A percentile compares a stretch with the other conserved stretches of the same genome.
Conservation (phyloP, 2,113 vertebrate genomes). For the Uria aalge region DNA sequence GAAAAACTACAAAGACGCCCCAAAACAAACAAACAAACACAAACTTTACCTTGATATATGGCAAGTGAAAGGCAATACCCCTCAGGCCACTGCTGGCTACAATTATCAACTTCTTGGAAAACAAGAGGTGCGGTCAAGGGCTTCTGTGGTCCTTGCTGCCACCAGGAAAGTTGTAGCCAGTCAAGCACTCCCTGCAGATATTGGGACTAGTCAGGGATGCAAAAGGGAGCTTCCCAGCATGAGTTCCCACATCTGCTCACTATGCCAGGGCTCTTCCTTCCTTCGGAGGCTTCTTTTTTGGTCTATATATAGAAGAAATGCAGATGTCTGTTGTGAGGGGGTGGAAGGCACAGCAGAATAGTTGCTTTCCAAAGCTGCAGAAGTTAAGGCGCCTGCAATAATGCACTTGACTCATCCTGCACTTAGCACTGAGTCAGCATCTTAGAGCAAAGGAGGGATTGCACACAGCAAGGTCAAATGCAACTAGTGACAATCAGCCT, state of each 20-base stretch:
- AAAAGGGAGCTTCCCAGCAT: background rate
- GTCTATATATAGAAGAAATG: conserved; percentile 11
- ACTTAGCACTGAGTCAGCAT: background rate
- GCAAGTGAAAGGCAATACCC: background rate
- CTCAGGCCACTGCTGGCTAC: background rate
- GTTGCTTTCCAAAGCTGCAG: background rate
- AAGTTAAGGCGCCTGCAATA: background rate
- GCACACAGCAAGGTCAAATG: background rate
- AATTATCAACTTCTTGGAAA: background rate
- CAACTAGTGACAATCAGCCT: background rate
- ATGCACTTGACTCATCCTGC: background rate
- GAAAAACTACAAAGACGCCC: too few species aligned
- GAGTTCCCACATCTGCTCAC: background rate
- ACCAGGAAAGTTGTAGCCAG: background rate
- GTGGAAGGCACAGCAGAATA: background rate
- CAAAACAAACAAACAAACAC: background rate
- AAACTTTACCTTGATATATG: background rate
- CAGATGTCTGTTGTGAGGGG: conserved; percentile 16
- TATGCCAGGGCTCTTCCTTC: background rate
- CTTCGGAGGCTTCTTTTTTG: background rate
- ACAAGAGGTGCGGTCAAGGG: background rate
- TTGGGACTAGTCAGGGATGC: rapidly evolving
- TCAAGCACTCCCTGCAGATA: background rate
- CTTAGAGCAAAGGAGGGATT: background rate
- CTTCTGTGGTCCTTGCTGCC: background rate